These are phyloP conservation scores for Phorcus lineatus DNA, from an alignment of 2,888 invertebrate genomes.

Conservation along the genomic window DNA sequence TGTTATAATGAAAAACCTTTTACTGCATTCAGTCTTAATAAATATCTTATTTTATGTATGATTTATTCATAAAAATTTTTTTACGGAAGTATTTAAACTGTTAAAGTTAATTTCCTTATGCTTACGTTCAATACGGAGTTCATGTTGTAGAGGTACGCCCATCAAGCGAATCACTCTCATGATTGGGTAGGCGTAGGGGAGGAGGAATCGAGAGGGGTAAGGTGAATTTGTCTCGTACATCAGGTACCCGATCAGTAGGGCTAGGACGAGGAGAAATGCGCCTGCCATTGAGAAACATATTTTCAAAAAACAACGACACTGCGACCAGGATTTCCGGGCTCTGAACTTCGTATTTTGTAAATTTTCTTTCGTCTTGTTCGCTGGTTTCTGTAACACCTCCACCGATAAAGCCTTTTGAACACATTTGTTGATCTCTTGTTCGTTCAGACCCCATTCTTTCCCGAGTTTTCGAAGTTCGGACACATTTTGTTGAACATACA, in stretches of 20 bases:
- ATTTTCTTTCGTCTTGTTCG: background rate
- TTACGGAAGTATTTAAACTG: too few species aligned
- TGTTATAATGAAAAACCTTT: too few species aligned
- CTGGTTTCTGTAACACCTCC: background rate
- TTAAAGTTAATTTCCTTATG: too few species aligned
- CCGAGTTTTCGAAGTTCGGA: constrained; percentile 3
- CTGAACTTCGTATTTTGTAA: background rate
- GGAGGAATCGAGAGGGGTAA: background rate
- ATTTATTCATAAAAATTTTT: too few species aligned
- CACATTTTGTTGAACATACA: constrained; percentile 1
- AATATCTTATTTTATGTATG: too few species aligned
- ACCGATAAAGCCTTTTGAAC: background rate
- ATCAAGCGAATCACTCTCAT: background rate
- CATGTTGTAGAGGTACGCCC: background rate
- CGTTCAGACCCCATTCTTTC: constrained; percentile 6
- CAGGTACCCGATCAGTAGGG: background rate
- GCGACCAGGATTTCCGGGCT: background rate
- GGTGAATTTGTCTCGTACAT: background rate
- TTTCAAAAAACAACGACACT: background rate
- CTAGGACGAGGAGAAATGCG: background rate
- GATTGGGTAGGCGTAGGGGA: background rate
- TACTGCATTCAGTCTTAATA: too few species aligned
- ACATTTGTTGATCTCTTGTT: background rate
- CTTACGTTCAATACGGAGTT: background rate
- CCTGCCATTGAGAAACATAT: background rate